These are phyloP conservation scores for Papilio elwesi DNA, from an alignment of 2,888 invertebrate species.

Conservation along the genomic window DNA sequence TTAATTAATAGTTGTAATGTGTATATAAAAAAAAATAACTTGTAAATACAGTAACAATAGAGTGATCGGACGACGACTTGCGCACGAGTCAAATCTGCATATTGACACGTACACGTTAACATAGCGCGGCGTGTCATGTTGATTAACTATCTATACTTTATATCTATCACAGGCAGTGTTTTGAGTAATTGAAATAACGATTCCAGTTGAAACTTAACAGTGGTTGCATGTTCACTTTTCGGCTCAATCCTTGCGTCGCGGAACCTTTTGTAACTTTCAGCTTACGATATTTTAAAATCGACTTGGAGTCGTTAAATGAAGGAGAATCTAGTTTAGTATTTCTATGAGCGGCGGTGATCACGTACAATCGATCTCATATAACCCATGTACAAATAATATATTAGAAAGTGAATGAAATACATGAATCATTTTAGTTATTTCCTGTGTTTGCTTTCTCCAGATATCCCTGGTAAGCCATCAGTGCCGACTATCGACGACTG, in stretches of 20 bases:
- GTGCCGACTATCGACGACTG: slow-evolving; percentile 94
- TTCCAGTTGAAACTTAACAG: no score
- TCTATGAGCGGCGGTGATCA: no score
- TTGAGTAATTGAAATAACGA: no score
- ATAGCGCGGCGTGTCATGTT: not conserved
- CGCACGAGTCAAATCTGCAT: not conserved
- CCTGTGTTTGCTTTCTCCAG: slow-evolving; percentile 61
- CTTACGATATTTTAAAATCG: no score
- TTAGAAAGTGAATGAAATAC: not conserved
- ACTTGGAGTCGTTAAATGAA: no score
- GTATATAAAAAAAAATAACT: not conserved
- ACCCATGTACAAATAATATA: not conserved
- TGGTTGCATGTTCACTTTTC: no score
- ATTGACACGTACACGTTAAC: not conserved
- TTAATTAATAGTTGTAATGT: not conserved
- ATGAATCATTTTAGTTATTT: slow-evolving; percentile 5
- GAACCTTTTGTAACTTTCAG: no score
- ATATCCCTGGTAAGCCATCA: slow-evolving; percentile 94
- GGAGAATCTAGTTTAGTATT: no score
- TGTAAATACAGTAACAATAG: no score
- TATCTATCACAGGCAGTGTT: no score
- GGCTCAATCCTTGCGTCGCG: no score
- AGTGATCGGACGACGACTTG: not conserved
- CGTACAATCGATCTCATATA: no score
- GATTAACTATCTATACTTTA: not conserved